These are phyloP conservation scores for Norana najaformis DNA, from an alignment of 2,888 invertebrate genomes.

Conservation along the genomic window DNA sequence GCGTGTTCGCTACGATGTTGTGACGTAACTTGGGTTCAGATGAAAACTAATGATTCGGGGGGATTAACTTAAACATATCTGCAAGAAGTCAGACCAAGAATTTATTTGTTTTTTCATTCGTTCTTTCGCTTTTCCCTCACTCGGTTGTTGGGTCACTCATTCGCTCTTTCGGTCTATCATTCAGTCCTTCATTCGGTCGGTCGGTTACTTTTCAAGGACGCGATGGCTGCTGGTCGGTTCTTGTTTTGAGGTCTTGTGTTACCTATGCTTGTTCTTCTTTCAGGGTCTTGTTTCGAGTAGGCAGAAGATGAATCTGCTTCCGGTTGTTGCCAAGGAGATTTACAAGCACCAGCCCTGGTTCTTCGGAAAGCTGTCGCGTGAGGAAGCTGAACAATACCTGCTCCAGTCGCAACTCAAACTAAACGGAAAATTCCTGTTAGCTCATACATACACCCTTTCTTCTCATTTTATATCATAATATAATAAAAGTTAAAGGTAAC, in stretches of 20 bases:
- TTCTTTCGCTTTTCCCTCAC: too few species aligned
- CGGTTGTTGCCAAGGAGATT: constrained; percentile 23
- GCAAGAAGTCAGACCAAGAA: too few species aligned
- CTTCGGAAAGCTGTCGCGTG: constrained; percentile 16
- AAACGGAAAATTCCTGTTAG: constrained; percentile 3
- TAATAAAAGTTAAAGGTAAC: background rate
- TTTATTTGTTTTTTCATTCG: too few species aligned
- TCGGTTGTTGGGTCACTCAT: too few species aligned
- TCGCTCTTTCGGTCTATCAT: background rate
- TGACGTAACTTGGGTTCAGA: too few species aligned
- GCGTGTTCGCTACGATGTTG: too few species aligned
- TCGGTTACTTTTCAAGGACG: background rate
- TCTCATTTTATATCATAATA: background rate
- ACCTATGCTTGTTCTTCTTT: background rate
- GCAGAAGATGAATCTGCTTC: constrained; percentile 13
- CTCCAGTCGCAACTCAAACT: background rate
- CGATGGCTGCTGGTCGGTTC: background rate
- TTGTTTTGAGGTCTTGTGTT: background rate
- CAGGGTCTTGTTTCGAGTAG: constrained; percentile 7
- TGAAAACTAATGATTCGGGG: too few species aligned
- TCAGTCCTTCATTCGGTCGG: background rate
- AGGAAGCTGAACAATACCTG: background rate
- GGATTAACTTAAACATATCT: too few species aligned
- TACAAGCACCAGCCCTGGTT: constrained; percentile 23
- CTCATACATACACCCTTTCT: background rate